Base-by-base conservation (phyloP, 2,888 invertebrate species). In the Cephus sareptanus region DNA sequence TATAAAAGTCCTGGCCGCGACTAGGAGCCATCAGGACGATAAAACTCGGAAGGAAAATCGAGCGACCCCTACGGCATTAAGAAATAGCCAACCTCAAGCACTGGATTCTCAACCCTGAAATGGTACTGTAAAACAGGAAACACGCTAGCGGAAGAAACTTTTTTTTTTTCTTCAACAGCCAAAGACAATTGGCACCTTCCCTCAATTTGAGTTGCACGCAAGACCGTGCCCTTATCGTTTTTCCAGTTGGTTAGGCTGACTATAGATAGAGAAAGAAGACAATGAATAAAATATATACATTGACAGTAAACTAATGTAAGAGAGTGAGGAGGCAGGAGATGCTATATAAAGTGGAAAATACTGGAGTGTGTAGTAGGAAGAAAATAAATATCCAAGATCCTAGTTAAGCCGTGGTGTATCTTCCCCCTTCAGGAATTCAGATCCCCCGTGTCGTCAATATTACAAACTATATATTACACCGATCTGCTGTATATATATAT, bases 331-430 rank as follows among this genome's bases (percentile, higher is more conserved):
- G 23, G 56, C 23, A 23, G 56, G 9, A 56, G 56, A 56, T 23
- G 56, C 23, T 3, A 9, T 6, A 15, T 23, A 23, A 56, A 23
- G 56, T 23, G 23, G 56, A 23, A 23, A 56, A 56, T 56, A 56
- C 56, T 56, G 73, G 76, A 77, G 56, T 31, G 69, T 23, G 70
- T 40, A 31, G 69, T 69, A 34, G 75, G 70, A 73, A 73, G 77
- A 82, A 81, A 82, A 83, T 82, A 83, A 83, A 83, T 82, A 80
- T 80, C 81, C 78, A 40, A 83, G 81, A 83, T 83, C 82, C 83
- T 79, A 80, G 82, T 82, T 83, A 81, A 83, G 82, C 83, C 78
- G 75, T 75, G 73, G 77, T 73, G 79, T 69, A 40, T 69, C 34
- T 77, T 75, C 77, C 77, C 79, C 73, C 78, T 79, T 75, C 31